phyloP scores from a whole-genome alignment of 2,113 vertebrate genomes.

The Aegypius monachus region DNA sequence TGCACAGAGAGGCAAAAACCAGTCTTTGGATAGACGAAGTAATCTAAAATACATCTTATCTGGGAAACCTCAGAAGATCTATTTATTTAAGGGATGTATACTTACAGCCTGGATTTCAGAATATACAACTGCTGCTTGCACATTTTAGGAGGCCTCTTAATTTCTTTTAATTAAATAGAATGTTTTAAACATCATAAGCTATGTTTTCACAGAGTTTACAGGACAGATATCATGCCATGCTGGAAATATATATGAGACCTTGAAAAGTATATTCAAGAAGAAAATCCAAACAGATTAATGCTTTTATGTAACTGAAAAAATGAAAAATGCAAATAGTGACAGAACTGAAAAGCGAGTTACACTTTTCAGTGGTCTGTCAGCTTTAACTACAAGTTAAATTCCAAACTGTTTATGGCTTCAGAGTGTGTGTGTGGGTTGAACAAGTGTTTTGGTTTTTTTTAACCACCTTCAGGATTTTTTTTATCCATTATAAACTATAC shows the following conservation, averaged over 20 bases:
- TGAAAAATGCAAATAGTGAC: neutral
- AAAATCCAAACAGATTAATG: neutral
- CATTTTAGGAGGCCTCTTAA: neutral
- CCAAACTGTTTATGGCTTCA: neutral
- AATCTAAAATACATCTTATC: neutral
- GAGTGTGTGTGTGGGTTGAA: neutral
- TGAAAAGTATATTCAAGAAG: neutral
- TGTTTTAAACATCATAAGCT: neutral
- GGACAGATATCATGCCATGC: neutral
- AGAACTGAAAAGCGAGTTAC: neutral
- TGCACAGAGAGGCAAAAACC: neutral
- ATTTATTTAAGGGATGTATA: constrained; percentile 25
- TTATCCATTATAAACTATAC: neutral
- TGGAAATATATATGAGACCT: neutral
- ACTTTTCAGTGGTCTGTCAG: neutral
- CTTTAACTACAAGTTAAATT: neutral
- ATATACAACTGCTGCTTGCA: neutral
- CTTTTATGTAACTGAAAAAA: neutral
- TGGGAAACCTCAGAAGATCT: neutral
- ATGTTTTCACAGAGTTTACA: neutral
- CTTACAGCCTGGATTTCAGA: neutral
- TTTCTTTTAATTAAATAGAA: neutral
- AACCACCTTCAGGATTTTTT: neutral
- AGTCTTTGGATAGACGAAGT: neutral
- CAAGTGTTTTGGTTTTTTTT: neutral